phyloP scores from a whole-genome alignment of 2,888 invertebrate species.

The Agrochola macilenta region DNA sequence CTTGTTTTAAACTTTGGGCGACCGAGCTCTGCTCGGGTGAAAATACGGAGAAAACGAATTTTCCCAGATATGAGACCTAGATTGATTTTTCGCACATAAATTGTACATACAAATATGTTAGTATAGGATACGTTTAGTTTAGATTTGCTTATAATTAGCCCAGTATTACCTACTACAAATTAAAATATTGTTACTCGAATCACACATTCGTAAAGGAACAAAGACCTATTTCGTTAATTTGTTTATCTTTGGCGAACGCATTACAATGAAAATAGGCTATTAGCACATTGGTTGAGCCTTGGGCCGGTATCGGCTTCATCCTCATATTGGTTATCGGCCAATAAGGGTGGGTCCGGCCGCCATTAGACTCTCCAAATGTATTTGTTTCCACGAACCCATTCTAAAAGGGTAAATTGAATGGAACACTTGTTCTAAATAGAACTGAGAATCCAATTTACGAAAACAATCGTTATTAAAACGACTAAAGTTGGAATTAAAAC shows the following conservation, averaged over 20 bases:
- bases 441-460: slow-evolving; percentile 45
- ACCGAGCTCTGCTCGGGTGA: too few relatives aligned
- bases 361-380: slow-evolving; percentile 60
- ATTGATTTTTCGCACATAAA: too few relatives aligned
- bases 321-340: slow-evolving; percentile 72
- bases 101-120: too few relatives aligned
- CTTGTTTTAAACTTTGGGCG: too few relatives aligned
- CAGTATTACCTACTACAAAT: not conserved
- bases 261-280: slow-evolving; percentile 69
- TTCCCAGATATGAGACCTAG: too few relatives aligned
- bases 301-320: slow-evolving; percentile 63
- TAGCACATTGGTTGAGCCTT: slow-evolving; percentile 65
- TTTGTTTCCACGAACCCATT: slow-evolving; percentile 59
- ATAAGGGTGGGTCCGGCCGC: slow-evolving; percentile 66
- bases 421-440: slow-evolving; percentile 46
- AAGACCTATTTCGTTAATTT: slow-evolving; percentile 43
- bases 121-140: too few relatives aligned
- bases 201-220: not conserved
- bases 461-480: slow-evolving; percentile 30
- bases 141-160: not conserved
- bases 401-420: slow-evolving; percentile 56
- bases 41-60: too few relatives aligned
- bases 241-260: slow-evolving; percentile 47
- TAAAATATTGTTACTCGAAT: not conserved
- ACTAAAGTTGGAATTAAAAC: slow-evolving; percentile 8